Conservation (phyloP, 2,888 invertebrate species). For the Pammene aurita region DNA sequence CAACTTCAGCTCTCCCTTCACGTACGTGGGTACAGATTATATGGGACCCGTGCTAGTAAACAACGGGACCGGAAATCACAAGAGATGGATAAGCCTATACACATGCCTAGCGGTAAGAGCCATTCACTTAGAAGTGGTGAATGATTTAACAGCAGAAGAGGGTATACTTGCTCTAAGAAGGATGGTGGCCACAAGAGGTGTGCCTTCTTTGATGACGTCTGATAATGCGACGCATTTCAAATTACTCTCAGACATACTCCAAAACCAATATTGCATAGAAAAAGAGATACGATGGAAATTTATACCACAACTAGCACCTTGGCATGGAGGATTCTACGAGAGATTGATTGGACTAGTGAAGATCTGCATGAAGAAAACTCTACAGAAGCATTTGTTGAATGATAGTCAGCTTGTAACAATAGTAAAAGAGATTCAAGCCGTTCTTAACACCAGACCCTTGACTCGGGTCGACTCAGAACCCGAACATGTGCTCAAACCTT, state of each 20-base stretch:
- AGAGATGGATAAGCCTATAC: too few species aligned
- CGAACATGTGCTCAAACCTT: conserved; percentile 5
- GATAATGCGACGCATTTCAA: conserved; percentile 1
- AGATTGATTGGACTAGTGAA: not conserved
- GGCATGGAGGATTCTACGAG: conserved; percentile 9
- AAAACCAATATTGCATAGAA: conserved; percentile 6
- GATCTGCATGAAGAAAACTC: not conserved
- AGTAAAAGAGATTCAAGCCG: conserved; percentile 13
- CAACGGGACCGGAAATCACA: too few species aligned
- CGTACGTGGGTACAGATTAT: too few species aligned
- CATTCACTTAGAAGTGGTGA: too few species aligned
- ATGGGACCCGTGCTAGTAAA: too few species aligned
- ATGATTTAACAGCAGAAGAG: too few species aligned
- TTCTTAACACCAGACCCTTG: conserved; percentile 13
- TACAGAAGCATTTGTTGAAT: not conserved
- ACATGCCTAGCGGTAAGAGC: too few species aligned
- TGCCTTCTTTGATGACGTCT: not conserved
- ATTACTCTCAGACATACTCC: not conserved
- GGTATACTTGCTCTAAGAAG: not conserved
- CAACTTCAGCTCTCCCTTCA: too few species aligned
- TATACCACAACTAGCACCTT: conserved; percentile 14
- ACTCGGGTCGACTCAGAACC: conserved; percentile 1
- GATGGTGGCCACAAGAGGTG: not conserved
- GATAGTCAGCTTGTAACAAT: not conserved
- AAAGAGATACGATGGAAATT: not conserved